phyloP scores from a whole-genome alignment of 53 echinoderm and acorn worm genomes.

The Holothuria scabra region DNA sequence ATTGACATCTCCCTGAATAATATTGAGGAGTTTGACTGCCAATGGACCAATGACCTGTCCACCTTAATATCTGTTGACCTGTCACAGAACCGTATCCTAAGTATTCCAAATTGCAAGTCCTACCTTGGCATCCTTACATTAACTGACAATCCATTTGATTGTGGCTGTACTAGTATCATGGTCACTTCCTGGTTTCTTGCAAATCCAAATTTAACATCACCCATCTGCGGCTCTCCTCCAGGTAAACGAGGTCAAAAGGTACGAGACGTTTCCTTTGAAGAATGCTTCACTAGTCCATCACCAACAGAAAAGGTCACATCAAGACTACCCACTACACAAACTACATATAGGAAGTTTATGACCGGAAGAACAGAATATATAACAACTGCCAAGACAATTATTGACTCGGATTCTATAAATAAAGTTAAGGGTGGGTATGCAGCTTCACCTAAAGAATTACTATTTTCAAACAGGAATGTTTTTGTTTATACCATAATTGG shows the following conservation, averaged over 20 bases:
- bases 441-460: no score
- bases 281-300: not conserved
- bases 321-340: no score
- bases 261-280: not conserved
- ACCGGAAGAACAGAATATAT: no score
- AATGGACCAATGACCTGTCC: not conserved
- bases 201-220: not conserved
- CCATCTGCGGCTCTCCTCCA: not conserved
- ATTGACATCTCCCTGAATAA: slow-evolving; percentile 12
- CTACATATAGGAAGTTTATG: no score
- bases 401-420: no score
- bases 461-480: no score
- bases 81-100: not conserved
- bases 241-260: not conserved
- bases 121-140: not conserved
- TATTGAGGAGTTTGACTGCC: not conserved
- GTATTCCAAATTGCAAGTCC: not conserved
- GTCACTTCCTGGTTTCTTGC: not conserved
- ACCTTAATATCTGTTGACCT: not conserved
- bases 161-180: not conserved
- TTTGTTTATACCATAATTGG: no score
- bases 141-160: slow-evolving; percentile 11
- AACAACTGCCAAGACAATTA: no score
- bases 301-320: no score
- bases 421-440: no score